These are phyloP conservation scores for Bradypodion ventrale DNA, from an alignment of 2,797 vertebrate genomes.

Conservation along the genomic window DNA sequence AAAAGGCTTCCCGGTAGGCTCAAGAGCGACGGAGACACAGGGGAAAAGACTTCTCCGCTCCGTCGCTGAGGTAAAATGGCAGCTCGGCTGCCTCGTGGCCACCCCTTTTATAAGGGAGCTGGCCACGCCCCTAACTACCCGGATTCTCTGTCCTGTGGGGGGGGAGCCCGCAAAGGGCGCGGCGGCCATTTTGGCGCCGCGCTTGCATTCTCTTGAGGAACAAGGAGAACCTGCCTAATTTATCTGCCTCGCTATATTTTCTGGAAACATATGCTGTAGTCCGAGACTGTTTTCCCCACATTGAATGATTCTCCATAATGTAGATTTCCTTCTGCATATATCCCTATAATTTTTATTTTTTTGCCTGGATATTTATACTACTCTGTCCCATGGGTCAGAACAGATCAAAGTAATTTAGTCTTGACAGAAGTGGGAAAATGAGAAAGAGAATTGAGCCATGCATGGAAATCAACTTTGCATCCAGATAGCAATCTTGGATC, in stretches of 20 bases:
- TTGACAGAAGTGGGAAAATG: background rate
- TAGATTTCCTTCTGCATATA: background rate
- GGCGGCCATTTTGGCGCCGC: no score
- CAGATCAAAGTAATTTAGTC: background rate
- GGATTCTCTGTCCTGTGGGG: no score
- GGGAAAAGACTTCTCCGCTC: no score
- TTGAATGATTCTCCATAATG: background rate
- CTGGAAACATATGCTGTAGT: background rate
- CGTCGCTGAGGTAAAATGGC: no score
- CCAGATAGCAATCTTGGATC: background rate
- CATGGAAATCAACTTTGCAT: background rate
- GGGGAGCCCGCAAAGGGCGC: no score
- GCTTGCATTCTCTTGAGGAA: background rate
- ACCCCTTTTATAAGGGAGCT: no score
- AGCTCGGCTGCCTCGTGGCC: no score
- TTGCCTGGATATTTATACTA: background rate
- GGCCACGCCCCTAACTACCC: no score
- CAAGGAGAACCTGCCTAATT: background rate
- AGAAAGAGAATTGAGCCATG: background rate
- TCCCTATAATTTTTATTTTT: background rate
- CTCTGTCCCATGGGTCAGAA: background rate
- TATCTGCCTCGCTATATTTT: background rate
- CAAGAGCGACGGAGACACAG: no score
- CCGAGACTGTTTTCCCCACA: background rate
- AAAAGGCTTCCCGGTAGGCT: no score